Evolutionary conservation across 2,888 invertebrate species (phyloP).

Genomic region (Anodontia alba): DNA sequence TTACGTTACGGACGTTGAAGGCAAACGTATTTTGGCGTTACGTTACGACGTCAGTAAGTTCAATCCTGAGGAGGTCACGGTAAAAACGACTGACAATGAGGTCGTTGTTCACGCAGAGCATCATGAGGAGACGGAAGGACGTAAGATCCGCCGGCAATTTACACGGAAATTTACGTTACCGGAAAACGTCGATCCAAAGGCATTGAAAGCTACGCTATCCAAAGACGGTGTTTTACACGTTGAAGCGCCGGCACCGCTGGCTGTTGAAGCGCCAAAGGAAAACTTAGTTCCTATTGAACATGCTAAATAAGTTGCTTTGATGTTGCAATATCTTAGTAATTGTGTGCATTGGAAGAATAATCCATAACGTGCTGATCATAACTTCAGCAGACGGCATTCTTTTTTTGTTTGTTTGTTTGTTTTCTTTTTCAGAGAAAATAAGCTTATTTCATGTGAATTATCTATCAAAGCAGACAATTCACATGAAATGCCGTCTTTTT

Average conservation of each 20-base stretch:
- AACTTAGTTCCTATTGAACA: conserved; percentile 91
- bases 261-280: conserved; percentile 89
- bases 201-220: conserved; percentile 97
- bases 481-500: too few relatives aligned
- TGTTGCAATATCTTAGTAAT: too few relatives aligned
- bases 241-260: conserved; percentile 95
- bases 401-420: too few relatives aligned
- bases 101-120: conserved; percentile 97
- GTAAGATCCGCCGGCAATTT: conserved; percentile 99
- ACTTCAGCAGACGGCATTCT: too few relatives aligned
- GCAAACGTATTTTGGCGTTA: conserved; percentile 94
- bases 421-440: too few relatives aligned
- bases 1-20: conserved; percentile 87
- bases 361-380: too few relatives aligned
- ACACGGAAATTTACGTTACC: conserved; percentile 98
- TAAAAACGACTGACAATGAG: conserved; percentile 99
- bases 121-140: conserved; percentile 98
- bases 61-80: conserved; percentile 97
- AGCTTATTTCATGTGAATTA: too few relatives aligned
- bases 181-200: conserved; percentile 98
- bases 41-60: conserved; percentile 99
- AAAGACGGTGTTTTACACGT: conserved; percentile 98
- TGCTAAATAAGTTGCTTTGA: too few relatives aligned
- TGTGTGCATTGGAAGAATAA: too few relatives aligned
- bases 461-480: too few relatives aligned